Conservation (phyloP, 2,113 vertebrate species). For the Pseudorasbora parva region DNA sequence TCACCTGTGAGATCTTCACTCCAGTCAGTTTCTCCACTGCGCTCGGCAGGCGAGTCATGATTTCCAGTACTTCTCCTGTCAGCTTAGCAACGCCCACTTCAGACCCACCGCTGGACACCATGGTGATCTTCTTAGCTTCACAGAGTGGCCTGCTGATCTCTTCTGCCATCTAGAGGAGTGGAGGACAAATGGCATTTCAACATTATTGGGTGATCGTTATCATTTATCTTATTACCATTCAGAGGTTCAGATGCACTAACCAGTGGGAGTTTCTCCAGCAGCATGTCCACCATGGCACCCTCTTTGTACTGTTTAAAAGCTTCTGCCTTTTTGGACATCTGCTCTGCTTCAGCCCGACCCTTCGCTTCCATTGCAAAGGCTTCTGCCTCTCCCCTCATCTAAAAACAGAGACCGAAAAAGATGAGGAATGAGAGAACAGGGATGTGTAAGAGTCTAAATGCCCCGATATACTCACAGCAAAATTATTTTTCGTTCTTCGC, state of each 20-base stretch:
- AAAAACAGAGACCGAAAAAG: constrained; percentile 21
- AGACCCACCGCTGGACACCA: constrained; percentile 85
- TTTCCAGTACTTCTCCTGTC: constrained; percentile 88
- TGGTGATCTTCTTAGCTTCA: constrained; percentile 81
- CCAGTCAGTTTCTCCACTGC: constrained; percentile 88
- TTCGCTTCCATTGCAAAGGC: constrained; percentile 86
- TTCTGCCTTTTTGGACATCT: constrained; percentile 91
- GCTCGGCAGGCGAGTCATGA: constrained; percentile 82
- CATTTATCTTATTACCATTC: background rate
- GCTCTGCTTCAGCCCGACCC: constrained; percentile 86
- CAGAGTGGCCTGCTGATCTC: constrained; percentile 87
- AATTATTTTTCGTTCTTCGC: too few relatives aligned
- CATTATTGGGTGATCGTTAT: background rate
- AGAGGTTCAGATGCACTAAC: constrained; percentile 65
- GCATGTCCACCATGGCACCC: constrained; percentile 91
- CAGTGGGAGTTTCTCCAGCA: constrained; percentile 89
- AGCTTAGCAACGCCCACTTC: constrained; percentile 86
- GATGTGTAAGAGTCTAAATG: background rate
- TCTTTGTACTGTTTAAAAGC: constrained; percentile 90
- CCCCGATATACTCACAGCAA: too few relatives aligned
- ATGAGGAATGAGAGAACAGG: constrained; percentile 6
- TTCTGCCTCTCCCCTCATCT: constrained; percentile 89
- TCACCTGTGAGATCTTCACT: constrained; percentile 83
- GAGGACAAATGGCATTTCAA: background rate
- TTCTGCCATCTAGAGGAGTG: constrained; percentile 80